Base-by-base conservation (phyloP, 2,888 invertebrate genomes). In the Thecocarcelia acutangulata region DNA sequence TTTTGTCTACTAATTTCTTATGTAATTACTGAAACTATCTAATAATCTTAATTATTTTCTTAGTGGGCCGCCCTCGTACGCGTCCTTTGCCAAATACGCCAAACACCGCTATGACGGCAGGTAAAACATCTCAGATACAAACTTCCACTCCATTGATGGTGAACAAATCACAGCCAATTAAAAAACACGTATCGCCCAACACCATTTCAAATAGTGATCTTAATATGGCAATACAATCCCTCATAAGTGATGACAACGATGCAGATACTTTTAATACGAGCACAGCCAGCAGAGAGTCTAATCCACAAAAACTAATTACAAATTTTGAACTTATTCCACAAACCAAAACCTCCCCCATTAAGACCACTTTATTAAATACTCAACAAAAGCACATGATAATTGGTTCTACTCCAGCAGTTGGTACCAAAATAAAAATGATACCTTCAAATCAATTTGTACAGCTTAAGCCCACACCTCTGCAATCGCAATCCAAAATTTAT, bases 21-120 rank as follows among this genome's bases (percentile, higher is more conserved):
- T 54, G 5, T 17, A 15, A 21, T 15, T 33, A 0, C 13, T 33
- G 33, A 44, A 9, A 8, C 44, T 63, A 40, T 56, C 15, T 33
- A 66, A 44, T 61, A 66, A 40, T 28, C 17, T 61, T 19, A 44
- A 59, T 70, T 40, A 21, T 19, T 54, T 15, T 44, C 13, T 50
- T 56, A 92, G 92, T 92, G 86, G 93, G 93, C 75, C 90, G 93
- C 70, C 93, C 92, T 12, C 91, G 90, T 19, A 89, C 89, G 5
- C 87, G 90, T 46, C 89, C 90, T 3, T 40, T 88, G 24, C 87
- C 87, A 19, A 84, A 74, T 68, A 61, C 63, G n/a, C 78, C 86
- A 48, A 81, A 69, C 15, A 81, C 76, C 13, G 37, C 84, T 17
- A 56, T 61, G 21, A 40, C 78, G 8, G 17, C 76, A 17, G 70